A percentile compares a stretch with the other conserved stretches of the same genome.
These are phyloP conservation scores for Zenarchopterus dispar DNA, from an alignment of 2,797 vertebrate species.

Conservation along the genomic window DNA sequence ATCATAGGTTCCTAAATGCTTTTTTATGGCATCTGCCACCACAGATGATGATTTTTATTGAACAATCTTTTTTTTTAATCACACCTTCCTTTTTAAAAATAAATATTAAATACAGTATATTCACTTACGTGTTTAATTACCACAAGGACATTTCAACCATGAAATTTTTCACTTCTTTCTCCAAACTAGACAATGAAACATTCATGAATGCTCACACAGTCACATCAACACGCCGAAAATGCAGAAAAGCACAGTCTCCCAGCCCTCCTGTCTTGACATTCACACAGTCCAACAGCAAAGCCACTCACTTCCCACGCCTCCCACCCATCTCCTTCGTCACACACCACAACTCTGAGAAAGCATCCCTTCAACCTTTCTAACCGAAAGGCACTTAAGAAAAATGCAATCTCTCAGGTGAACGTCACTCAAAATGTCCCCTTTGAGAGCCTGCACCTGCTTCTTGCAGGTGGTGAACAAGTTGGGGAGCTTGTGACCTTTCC, in stretches of 20 bases:
- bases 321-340: constrained; percentile 60
- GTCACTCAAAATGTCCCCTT: constrained; percentile 32
- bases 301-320: constrained; percentile 46
- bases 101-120: not conserved
- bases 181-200: constrained; percentile 2
- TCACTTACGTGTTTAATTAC: not conserved
- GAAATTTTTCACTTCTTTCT: constrained; percentile 13
- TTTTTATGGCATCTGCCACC: too few relatives aligned
- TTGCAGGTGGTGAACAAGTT: constrained; percentile 3
- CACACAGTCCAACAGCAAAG: constrained; percentile 38
- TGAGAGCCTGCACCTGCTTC: constrained; percentile 7
- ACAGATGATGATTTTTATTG: too few relatives aligned
- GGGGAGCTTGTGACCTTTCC: constrained; percentile 27
- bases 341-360: constrained; percentile 13
- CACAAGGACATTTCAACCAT: not conserved
- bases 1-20: too few relatives aligned
- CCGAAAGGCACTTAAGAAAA: constrained; percentile 50
- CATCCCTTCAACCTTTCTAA: constrained; percentile 52
- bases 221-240: constrained; percentile 8
- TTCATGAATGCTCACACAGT: constrained; percentile 11
- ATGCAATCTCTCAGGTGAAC: constrained; percentile 19
- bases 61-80: too few relatives aligned
- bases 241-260: constrained; percentile 16
- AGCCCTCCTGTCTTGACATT: constrained; percentile 50
- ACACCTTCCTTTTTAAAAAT: not conserved